A percentile compares a stretch with the other conserved stretches of the same genome.
Evolutionary conservation across 2,113 vertebrate genomes (phyloP).

Genomic region (Accipiter virgatus): DNA sequence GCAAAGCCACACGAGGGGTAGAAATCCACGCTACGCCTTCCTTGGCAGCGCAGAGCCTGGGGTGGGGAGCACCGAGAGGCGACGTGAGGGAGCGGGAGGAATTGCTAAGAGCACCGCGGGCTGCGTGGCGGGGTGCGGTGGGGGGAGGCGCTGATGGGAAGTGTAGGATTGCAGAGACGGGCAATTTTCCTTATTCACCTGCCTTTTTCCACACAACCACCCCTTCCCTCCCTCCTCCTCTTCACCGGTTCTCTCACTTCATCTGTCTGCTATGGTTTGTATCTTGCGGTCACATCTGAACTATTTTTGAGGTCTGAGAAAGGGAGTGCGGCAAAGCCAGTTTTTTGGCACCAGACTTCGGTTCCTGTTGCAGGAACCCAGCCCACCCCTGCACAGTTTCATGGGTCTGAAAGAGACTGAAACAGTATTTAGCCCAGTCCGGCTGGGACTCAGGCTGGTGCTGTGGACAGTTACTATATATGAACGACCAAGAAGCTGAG

Average conservation of each 20-base stretch:
- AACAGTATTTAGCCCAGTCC: not conserved
- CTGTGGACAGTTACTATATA: not conserved
- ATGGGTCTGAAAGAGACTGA: not conserved
- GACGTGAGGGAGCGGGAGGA: not conserved
- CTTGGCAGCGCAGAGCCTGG: not conserved
- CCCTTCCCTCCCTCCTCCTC: not conserved
- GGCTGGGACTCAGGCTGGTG: not conserved
- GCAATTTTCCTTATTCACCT: not conserved
- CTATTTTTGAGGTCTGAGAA: slow-evolving; percentile 23
- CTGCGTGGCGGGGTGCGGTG: not conserved
- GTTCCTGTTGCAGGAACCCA: slow-evolving; percentile 26
- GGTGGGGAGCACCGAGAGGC: not conserved
- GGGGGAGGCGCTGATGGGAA: not conserved
- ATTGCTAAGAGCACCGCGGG: not conserved
- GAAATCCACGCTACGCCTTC: not conserved
- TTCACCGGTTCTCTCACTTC: not conserved
- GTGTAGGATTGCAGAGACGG: not conserved
- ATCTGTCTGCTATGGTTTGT: not conserved
- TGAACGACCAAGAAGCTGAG: not conserved
- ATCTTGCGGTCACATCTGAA: not conserved
- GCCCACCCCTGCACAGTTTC: not conserved
- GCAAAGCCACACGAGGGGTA: not conserved
- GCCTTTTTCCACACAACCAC: not conserved
- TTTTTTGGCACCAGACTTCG: not conserved
- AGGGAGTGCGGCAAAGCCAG: not conserved